phyloP scores from a whole-genome alignment of 1,140 invertebrate genomes.

The Aphelinus certus region DNA sequence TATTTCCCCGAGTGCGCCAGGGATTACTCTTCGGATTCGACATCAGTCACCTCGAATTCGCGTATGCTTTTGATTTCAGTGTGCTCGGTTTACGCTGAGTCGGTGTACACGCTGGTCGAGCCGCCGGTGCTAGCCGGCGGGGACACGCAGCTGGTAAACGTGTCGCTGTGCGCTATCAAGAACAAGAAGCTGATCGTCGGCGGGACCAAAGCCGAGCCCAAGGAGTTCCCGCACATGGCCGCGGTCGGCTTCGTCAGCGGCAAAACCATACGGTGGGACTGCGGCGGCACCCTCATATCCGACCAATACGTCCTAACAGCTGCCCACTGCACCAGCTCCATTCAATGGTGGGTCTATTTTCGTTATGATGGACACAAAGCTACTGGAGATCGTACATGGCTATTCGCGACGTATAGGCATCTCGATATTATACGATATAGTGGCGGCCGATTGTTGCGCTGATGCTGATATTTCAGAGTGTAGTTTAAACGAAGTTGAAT shows the following conservation, averaged over 20 bases:
- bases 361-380: background rate
- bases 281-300: conserved; percentile 67
- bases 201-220: conserved; percentile 54
- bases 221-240: conserved; percentile 65
- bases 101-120: conserved; percentile 45
- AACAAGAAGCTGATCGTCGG: conserved; percentile 58
- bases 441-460: background rate
- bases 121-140: conserved; percentile 42
- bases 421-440: too few species aligned
- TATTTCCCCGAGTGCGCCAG: background rate
- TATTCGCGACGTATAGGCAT: too few species aligned
- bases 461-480: background rate
- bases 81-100: conserved; percentile 53
- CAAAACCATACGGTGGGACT: conserved; percentile 48
- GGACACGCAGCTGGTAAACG: conserved; percentile 44
- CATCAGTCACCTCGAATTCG: conserved; percentile 10
- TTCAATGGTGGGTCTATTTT: conserved; percentile 46
- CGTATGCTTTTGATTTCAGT: conserved; percentile 43
- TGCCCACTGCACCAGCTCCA: conserved; percentile 61
- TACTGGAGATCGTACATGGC: background rate
- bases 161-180: conserved; percentile 51
- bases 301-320: conserved; percentile 64
- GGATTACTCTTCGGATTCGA: conserved; percentile 1
- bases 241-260: conserved; percentile 48
- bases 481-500: too few species aligned